Evolutionary conservation across 2,113 vertebrate genomes (phyloP).

Genomic region (Carassius gibelio): DNA sequence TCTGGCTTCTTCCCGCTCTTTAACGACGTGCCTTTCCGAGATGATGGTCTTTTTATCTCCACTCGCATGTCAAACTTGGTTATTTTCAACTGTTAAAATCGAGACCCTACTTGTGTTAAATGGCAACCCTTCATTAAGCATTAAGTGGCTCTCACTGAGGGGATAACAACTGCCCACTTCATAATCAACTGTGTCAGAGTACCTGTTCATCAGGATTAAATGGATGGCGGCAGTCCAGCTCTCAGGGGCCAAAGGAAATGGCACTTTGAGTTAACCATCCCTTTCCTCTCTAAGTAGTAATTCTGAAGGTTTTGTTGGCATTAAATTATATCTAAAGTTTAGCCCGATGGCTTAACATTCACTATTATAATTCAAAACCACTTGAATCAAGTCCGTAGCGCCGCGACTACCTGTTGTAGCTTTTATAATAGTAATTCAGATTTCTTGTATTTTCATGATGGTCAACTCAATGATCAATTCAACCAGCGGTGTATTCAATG

Average conservation of each 20-base stretch:
- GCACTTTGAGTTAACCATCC: constrained; percentile 37
- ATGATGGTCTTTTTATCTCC: constrained; percentile 33
- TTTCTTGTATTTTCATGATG: not conserved
- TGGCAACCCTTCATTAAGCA: constrained; percentile 52
- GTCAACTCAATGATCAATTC: no score
- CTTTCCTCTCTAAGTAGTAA: constrained; percentile 10
- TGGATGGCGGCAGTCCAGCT: constrained; percentile 35
- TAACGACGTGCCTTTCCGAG: constrained; percentile 9
- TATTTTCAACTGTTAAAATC: constrained; percentile 51
- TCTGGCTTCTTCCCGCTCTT: constrained; percentile 17
- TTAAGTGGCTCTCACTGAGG: constrained; percentile 45
- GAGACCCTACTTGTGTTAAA: constrained; percentile 46
- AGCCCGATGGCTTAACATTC: not conserved
- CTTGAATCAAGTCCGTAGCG: not conserved
- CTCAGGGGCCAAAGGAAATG: constrained; percentile 26
- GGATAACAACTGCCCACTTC: constrained; percentile 56
- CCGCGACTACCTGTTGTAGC: not conserved
- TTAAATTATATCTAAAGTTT: constrained; percentile 1
- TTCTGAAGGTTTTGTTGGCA: constrained; percentile 25
- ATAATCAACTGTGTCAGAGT: constrained; percentile 57
- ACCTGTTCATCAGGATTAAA: constrained; percentile 50
- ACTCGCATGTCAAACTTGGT: constrained; percentile 42
- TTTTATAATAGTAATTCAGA: not conserved
- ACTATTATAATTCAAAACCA: constrained; percentile 1
- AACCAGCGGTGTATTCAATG: no score